Base-by-base conservation (phyloP, 2,888 invertebrate species). In the Thymelicus lineola region DNA sequence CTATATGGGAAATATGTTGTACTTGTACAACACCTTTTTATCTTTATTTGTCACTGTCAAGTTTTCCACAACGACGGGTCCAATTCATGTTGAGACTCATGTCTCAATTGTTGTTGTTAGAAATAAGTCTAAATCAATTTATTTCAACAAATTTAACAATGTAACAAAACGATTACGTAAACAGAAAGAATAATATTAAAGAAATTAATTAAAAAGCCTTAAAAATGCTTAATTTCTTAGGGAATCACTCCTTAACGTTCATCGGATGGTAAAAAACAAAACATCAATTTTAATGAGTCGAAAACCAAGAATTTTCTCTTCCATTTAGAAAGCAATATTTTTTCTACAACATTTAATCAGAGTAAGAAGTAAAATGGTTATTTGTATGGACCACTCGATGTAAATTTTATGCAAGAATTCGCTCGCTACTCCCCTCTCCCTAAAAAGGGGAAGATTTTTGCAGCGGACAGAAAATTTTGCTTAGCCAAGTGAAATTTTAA, bases 271-370 rank as follows among this genome's bases (percentile, higher is more conserved):
- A 73, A 86, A 87, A 87, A 87, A 86, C 86, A 88, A 86, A 90
- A 90, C 89, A 90, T 88, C 87, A 90, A 90, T 91, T 91, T 91
- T 91, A 91, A 91, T 91, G 91, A 91, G 88, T 90, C 88, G 83
- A 90, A 91, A 92, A 90, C 90, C 90, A 86, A 88, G 87, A 88
- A 91, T 90, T 90, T 92, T 91, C 92, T 88, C 86, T 88, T 87
- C 89, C 91, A 91, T 92, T 93, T 91, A 83, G 89, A 87, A 85
- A 87, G 89, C 92, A 92, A 92, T 92, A 92, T 92, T 92, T 93
- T 93, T 93, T 93, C 93, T 93, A 91, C 89, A 91, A 92, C 93
- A 92, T 93, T 93, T 93, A 93, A 93, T 93, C 93, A 93, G 91
- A 91, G 91, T 89, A 91, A 92, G 91, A 91, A 90, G 90, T 88